These are phyloP conservation scores for Alaudala cheleensis DNA, from an alignment of 2,113 vertebrate genomes.

Conservation along the genomic window DNA sequence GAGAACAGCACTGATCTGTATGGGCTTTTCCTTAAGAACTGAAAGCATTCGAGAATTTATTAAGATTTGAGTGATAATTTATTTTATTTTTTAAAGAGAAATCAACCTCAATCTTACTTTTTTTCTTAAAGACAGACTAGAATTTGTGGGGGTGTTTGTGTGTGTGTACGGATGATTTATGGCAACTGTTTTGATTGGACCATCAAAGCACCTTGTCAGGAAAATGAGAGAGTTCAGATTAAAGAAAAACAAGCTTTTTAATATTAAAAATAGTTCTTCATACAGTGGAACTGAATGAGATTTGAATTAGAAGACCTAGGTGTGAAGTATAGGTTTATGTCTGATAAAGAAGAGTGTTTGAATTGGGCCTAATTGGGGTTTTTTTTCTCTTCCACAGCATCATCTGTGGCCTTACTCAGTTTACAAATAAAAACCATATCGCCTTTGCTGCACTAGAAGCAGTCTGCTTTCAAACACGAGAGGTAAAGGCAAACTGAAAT, in stretches of 20 bases:
- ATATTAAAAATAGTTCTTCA: background rate
- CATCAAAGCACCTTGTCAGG: background rate
- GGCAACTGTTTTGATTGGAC: background rate
- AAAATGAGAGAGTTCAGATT: background rate
- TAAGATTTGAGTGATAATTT: background rate
- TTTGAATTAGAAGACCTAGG: background rate
- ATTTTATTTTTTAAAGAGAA: background rate
- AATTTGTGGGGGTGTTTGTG: background rate
- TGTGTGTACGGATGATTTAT: background rate
- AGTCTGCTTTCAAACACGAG: constrained; percentile 96
- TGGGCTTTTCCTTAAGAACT: background rate
- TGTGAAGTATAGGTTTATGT: background rate
- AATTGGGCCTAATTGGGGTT: background rate
- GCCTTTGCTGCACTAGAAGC: constrained; percentile 98
- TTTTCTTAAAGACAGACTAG: background rate
- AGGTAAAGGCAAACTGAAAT: constrained; percentile 76
- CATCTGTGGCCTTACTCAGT: constrained; percentile 98
- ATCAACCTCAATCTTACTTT: background rate
- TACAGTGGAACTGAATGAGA: background rate
- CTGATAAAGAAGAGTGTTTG: background rate
- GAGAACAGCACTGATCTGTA: background rate
- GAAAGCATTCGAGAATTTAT: background rate
- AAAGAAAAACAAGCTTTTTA: background rate
- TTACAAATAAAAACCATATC: constrained; percentile 95
- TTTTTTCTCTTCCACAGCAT: constrained; percentile 77